Conservation (phyloP, 2,113 vertebrate genomes). For the Cricetomys ansorgei region DNA sequence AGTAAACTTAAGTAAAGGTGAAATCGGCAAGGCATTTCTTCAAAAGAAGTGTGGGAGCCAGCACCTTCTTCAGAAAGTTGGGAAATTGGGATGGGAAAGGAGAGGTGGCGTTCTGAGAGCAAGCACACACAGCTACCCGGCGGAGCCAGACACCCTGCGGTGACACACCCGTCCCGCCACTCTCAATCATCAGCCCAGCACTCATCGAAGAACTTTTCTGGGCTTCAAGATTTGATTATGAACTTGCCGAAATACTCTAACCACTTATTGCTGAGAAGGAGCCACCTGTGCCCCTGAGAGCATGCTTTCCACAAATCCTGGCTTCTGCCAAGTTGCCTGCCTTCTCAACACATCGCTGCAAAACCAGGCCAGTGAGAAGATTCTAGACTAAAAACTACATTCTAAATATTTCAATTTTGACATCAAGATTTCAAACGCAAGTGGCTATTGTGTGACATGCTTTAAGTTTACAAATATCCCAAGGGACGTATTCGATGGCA, state of each 20-base stretch:
- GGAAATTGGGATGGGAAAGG: neutral
- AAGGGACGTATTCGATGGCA: neutral
- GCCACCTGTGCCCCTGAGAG: neutral
- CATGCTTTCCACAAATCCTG: neutral
- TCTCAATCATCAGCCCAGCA: neutral
- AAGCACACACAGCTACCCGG: too few species aligned
- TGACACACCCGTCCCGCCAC: neutral
- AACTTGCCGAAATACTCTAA: neutral
- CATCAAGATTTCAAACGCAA: neutral
- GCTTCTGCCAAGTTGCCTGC: neutral
- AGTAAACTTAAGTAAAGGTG: neutral
- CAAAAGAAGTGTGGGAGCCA: neutral
- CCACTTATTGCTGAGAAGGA: neutral
- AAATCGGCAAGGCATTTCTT: fast-evolving
- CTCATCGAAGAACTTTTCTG: neutral
- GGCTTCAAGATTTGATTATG: neutral
- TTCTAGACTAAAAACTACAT: neutral
- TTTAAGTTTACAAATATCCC: neutral
- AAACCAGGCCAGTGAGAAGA: neutral
- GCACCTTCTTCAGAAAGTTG: neutral
- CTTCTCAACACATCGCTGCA: neutral
- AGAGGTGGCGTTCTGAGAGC: fast-evolving
- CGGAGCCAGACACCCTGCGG: too few species aligned
- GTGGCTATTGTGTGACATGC: neutral
- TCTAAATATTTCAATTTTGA: too few species aligned